Evolutionary conservation across 2,113 vertebrate genomes (phyloP), one percentile per base, ranked within the genome.

Genomic region (Platycercus adscitus): DNA sequence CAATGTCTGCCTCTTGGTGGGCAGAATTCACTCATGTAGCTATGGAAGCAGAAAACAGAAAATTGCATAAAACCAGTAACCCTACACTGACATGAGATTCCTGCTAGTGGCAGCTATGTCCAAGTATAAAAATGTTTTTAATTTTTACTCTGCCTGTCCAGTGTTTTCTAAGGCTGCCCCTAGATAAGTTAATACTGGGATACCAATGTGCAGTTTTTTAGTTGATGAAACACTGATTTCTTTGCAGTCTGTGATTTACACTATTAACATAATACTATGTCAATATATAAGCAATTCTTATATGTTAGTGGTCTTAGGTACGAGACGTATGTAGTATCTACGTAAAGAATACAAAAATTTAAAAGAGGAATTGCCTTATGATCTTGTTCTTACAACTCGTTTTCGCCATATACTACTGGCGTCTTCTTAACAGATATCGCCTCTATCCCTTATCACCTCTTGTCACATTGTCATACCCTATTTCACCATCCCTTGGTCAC

Each of bases 61-160:
- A 76, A 39, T 1, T 61, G 10, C 33, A 65, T 43, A 65, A 72
- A 75, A 16, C 0, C 4, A 10, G 19, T 43, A 82, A 46, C 2
- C 2, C 13, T 60, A 33, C 9, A n/a, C 2, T 37, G 17, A 69
- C 15, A 28, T 13, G 28, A 72, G 3, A 56, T 47, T 52, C 41
- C 8, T 3, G 63, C 28, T 61, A 78, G 7, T 2, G 2, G 23
- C 14, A 81, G 12, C 19, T 46, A 81, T 11, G 33, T 71, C n/a
- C 11, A 10, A 8, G 6, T 20, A 61, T 3, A 81, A 43, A 79
- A 81, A 9, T 2, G 1, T 4, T n/a, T 69, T 18, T 0, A 17
- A 7, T 23, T 41, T 89, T 85, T 63, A 10, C 35, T 83, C 14
- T 93, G 18, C 2, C 6, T 23, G 49, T 49, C 10, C 11, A 9